Evolutionary conservation across 1,140 invertebrate species (phyloP), one percentile per base, ranked within the genome.

Genomic region (Magallana gigas): DNA sequence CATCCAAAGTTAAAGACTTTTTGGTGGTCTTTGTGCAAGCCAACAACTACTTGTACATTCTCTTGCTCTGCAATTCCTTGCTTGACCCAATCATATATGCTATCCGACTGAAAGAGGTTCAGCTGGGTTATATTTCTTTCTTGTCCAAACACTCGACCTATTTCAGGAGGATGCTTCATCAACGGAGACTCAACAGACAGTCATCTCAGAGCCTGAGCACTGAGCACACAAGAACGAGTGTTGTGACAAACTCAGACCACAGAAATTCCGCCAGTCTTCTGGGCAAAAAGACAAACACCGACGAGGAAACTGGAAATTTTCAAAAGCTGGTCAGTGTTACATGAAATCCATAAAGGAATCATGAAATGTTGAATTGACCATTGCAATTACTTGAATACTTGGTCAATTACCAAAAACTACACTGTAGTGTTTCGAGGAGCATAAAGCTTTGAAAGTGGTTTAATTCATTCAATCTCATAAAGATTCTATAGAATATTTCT

Each of bases 31-130:
- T 91, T 59, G 36, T 91, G 23, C 76, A 90, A 56, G 88, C 90
- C 3, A 91, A 92, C 85, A 88, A 91, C 62, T 93, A 93, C 87
- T 87, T 94, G 16, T 91, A 92, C 85, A 90, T 91, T 9, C 85
- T 97, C 11, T 93, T 97, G n/a, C 95, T 97, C 11, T 91, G 96
- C 14, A 97, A 97, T 91, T 96, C 96, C n/a, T 90, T 96, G 11
- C 95, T 96, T 56, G 96, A 97, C 93, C 96, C 96, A 0, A 96
- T 97, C 81, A 97, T 97, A 60, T 97, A 97, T 91, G 96, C 96
- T 4, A 95, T 96, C 4, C 93, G 97, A 64, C 97, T 97, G 95
- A 95, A 95, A 36, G 96, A 97, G 87, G 91, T 94, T 9, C 90
- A 92, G 76, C 64, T 87, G 6, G 92, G 93, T 16, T 93, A 92